Base-by-base conservation (phyloP, 2,888 invertebrate genomes). In the Alviniconcha strummeri region DNA sequence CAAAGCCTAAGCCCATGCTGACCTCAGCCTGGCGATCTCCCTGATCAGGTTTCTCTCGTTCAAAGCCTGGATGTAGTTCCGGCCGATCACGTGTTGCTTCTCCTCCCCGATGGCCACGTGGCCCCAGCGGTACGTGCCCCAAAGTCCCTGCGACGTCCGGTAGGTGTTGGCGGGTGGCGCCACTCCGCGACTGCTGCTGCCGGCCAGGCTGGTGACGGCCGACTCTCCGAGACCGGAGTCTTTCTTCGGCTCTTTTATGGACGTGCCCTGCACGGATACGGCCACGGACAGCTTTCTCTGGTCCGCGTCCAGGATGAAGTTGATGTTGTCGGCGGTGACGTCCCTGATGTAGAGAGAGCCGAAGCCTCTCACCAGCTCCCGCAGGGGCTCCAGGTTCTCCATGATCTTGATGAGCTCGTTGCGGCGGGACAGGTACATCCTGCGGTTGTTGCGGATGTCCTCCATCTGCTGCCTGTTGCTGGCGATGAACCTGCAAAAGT, bases 21-120 rank as follows among this genome's bases (percentile, higher is more conserved):
- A 91, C 91, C 90, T 89, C 5, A 91, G 85, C 81, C 89, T 89
- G 0, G 90, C 89, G 17, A 89, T 89, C 79, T 91, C 91, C 64
- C 84, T 84, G 36, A 87, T 87, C 0, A 89, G 85, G 19, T 84
- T 84, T 9, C 84, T 80, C 2, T 90, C 87, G 7, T 87, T 84
- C 19, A 89, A 88, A 9, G 86, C 87, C 17, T 86, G 86, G n/a
- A 89, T 84, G 76, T 90, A 90, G 19, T 88, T 87, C 67, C 87
- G 85, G 69, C 89, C 89, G 13, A 85, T 87, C 7, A 91, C 85
- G 0, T 85, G 83, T 60, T 83, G 81, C 36, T 88, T 85, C 4
- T 80, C 15, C 1, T 83, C 85, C 64, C 86, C 86, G n/a, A 87
- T 84, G 17, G 71, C 56, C 9, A 88, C 84, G 11, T 79, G 57